Conservation (phyloP, 2,888 invertebrate genomes). For the Rhorus exstirpatorius region DNA sequence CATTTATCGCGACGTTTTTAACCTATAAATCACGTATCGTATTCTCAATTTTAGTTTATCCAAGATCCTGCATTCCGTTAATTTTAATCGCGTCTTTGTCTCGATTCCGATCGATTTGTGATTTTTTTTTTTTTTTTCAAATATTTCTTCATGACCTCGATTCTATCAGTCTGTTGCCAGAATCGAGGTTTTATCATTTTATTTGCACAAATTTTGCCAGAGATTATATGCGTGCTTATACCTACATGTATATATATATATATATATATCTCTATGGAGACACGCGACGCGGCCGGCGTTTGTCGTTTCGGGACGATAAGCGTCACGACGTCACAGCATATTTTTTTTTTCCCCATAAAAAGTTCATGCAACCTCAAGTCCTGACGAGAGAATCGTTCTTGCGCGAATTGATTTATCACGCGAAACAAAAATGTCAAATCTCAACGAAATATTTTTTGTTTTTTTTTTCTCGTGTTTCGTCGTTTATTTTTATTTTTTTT, state of each 20-base stretch:
- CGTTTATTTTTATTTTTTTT: constrained; percentile 20
- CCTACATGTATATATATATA: too few species aligned
- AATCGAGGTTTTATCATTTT: not conserved
- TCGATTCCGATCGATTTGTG: not conserved
- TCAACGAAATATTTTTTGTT: constrained; percentile 69
- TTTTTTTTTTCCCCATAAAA: not conserved
- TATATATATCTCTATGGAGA: constrained; percentile 32
- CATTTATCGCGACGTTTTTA: too few species aligned
- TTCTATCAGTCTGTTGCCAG: not conserved
- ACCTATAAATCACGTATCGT: too few species aligned
- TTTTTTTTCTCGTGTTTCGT: not conserved
- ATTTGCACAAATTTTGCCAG: not conserved
- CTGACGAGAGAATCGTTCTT: constrained; percentile 8
- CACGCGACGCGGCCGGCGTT: constrained; percentile 54
- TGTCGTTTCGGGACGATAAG: constrained; percentile 38
- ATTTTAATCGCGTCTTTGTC: not conserved
- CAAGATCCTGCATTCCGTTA: constrained; percentile 7
- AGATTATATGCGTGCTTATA: too few species aligned
- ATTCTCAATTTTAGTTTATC: not conserved
- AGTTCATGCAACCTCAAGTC: constrained; percentile 2
- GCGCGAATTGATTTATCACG: not conserved
- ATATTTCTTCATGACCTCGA: not conserved
- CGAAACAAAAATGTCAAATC: constrained; percentile 33
- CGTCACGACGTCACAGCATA: constrained; percentile 35
- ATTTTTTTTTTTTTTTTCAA: not conserved